Evolutionary conservation across 2,797 vertebrate species (phyloP).

Genomic region (Aeoliscus strigatus): DNA sequence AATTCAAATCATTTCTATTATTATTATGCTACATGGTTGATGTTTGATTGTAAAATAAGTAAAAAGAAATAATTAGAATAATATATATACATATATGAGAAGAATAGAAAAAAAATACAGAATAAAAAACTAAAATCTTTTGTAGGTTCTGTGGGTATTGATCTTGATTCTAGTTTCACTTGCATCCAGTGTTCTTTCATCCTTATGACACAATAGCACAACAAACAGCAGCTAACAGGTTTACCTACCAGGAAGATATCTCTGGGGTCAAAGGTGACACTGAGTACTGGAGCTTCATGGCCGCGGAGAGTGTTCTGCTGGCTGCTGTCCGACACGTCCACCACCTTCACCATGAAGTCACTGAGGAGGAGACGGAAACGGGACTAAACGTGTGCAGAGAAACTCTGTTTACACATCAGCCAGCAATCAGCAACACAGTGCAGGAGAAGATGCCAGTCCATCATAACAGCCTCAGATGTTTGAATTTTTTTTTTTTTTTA

Average conservation of each 20-base stretch:
- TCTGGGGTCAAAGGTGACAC: conserved; percentile 89
- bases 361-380: conserved; percentile 59
- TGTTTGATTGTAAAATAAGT: too few relatives aligned
- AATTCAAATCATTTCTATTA: too few relatives aligned
- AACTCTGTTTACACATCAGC: conserved; percentile 10
- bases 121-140: too few relatives aligned
- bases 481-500: conserved; percentile 6
- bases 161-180: too few relatives aligned
- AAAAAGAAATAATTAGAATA: too few relatives aligned
- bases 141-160: too few relatives aligned
- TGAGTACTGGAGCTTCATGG: conserved; percentile 89
- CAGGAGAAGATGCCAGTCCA: conserved; percentile 4
- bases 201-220: neutral
- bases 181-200: too few relatives aligned
- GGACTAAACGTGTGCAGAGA: neutral
- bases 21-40: too few relatives aligned
- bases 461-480: conserved; percentile 19
- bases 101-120: too few relatives aligned
- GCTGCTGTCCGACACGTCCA: conserved; percentile 88
- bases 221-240: neutral
- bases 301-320: conserved; percentile 91
- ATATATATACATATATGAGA: too few relatives aligned
- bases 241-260: conserved; percentile 84
- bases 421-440: too few relatives aligned
- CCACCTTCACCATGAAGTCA: conserved; percentile 94